These are phyloP conservation scores for Drosophila ustulata DNA, from an alignment of 2,888 invertebrate genomes.

Conservation along the genomic window DNA sequence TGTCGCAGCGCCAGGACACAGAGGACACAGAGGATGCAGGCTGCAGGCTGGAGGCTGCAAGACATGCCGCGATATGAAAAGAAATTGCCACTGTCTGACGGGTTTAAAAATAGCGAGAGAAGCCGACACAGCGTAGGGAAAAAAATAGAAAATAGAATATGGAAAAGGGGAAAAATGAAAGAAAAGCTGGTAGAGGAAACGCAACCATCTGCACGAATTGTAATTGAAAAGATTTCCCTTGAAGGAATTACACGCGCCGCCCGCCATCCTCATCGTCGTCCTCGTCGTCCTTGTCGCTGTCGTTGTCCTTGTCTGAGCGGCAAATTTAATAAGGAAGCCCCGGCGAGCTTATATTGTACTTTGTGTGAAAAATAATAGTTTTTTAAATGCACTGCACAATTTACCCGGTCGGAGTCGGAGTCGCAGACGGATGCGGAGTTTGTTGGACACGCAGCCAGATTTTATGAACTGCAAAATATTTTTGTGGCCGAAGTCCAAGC, in stretches of 20 bases:
- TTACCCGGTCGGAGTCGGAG: constrained; percentile 14
- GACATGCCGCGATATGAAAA: constrained; percentile 68
- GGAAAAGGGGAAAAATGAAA: constrained; percentile 29
- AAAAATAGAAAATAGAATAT: constrained; percentile 27
- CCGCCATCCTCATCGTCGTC: constrained; percentile 36
- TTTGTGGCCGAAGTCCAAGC: constrained; percentile 47
- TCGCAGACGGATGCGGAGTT: neutral
- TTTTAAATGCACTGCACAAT: constrained; percentile 67
- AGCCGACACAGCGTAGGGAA: constrained; percentile 25
- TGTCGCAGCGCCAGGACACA: constrained; percentile 57
- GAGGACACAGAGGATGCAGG: constrained; percentile 37
- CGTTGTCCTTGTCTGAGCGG: constrained; percentile 42
- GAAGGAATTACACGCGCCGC: constrained; percentile 71
- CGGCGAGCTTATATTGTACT: constrained; percentile 77
- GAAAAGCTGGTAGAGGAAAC: constrained; percentile 56
- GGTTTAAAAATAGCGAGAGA: constrained; percentile 39
- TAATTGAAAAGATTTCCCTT: constrained; percentile 82
- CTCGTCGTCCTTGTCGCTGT: constrained; percentile 22
- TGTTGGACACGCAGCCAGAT: constrained; percentile 11
- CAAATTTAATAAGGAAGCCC: constrained; percentile 80
- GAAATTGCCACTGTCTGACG: constrained; percentile 74
- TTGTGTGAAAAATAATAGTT: constrained; percentile 78
- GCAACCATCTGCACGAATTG: constrained; percentile 81
- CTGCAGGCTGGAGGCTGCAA: constrained; percentile 29
- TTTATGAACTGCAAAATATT: constrained; percentile 71